Evolutionary conservation across 2,797 vertebrate genomes (phyloP).

Genomic region (Sarcoramphus papa): DNA sequence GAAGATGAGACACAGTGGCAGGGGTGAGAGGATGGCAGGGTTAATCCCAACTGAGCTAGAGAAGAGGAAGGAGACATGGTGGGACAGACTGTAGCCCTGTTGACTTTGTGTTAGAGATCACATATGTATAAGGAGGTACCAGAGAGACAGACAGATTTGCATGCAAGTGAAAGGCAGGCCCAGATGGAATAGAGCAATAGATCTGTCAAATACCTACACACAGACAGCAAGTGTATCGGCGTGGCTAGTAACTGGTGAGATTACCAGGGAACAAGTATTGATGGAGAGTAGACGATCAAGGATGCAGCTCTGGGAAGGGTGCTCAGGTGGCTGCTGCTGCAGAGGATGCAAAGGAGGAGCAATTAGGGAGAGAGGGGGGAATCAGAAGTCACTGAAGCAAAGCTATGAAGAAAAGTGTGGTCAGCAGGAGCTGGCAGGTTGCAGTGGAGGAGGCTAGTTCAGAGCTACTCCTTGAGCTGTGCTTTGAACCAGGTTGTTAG

Average conservation of each 20-base stretch:
- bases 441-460: neutral
- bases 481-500: neutral
- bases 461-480: neutral
- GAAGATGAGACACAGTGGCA: neutral
- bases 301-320: neutral
- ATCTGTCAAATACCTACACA: neutral
- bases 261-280: neutral
- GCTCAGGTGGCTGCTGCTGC: neutral
- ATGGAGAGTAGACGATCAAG: neutral
- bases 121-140: neutral
- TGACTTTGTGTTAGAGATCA: neutral
- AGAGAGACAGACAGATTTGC: neutral
- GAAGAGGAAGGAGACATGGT: neutral
- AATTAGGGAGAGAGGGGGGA: neutral
- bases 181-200: neutral
- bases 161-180: neutral
- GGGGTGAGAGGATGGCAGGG: neutral
- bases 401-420: neutral
- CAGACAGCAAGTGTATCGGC: neutral
- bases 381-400: neutral
- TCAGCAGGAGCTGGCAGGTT: neutral
- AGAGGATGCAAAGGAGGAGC: neutral
- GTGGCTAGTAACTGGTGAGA: neutral
- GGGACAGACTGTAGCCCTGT: neutral
- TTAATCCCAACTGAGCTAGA: neutral